Evolutionary conservation across 2,888 invertebrate genomes (phyloP).

Genomic region (Antheraea assamensis): DNA sequence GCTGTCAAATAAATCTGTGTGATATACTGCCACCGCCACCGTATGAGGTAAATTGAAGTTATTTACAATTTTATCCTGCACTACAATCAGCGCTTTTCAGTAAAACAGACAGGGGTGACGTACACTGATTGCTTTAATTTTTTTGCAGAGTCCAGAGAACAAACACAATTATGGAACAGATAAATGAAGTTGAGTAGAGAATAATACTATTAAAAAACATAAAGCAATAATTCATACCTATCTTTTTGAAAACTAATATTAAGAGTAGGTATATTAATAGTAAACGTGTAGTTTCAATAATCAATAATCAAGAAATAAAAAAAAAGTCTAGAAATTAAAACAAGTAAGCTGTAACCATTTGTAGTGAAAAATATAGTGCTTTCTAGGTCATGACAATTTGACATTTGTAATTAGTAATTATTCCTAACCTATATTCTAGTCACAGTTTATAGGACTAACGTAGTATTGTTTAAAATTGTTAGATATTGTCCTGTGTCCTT

Average conservation of each 20-base stretch:
- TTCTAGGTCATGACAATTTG: constrained; percentile 39
- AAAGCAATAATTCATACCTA: constrained; percentile 57
- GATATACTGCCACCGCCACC: constrained; percentile 85
- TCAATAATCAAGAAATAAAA: constrained; percentile 13
- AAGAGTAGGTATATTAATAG: constrained; percentile 16
- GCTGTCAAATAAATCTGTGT: constrained; percentile 84
- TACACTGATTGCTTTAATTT: constrained; percentile 27
- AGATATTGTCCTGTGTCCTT: constrained; percentile 18
- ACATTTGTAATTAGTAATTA: constrained; percentile 67
- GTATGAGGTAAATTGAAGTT: constrained; percentile 80
- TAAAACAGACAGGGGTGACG: constrained; percentile 39
- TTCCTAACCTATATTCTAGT: constrained; percentile 78
- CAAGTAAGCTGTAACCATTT: constrained; percentile 32
- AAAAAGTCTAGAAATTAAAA: constrained; percentile 7
- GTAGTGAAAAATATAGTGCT: constrained; percentile 24
- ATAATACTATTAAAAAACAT: constrained; percentile 33
- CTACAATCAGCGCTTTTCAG: constrained; percentile 41
- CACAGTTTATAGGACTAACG: constrained; percentile 76
- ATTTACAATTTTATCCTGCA: constrained; percentile 53
- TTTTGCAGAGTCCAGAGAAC: constrained; percentile 73
- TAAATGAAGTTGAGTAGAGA: constrained; percentile 34
- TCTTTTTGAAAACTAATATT: constrained; percentile 22
- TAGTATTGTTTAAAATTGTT: constrained; percentile 47
- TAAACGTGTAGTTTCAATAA: constrained; percentile 18
- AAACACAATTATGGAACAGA: constrained; percentile 54